Evolutionary conservation across 2,888 invertebrate genomes (phyloP).

Genomic region (Tenthredo mesomela): DNA sequence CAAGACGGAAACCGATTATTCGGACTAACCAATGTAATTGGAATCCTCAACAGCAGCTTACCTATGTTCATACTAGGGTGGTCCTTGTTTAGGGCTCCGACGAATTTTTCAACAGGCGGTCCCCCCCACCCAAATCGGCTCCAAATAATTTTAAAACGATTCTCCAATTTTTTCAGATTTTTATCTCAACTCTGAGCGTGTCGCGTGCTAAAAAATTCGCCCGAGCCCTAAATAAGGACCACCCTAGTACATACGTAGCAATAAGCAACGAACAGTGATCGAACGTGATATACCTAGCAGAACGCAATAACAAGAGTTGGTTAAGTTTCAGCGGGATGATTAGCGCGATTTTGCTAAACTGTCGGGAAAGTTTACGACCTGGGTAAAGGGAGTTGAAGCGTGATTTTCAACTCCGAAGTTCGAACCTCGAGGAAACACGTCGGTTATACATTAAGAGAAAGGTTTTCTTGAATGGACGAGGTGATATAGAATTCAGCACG

Average conservation of each 20-base stretch:
- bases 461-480: not conserved
- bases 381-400: not conserved
- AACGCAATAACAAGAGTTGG: not conserved
- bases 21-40: not conserved
- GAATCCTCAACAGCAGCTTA: not conserved
- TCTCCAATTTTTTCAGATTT: no score
- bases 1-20: not conserved
- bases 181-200: no score
- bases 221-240: no score
- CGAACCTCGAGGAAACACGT: not conserved
- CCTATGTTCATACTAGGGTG: no score
- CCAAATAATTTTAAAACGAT: no score
- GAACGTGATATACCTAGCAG: not conserved
- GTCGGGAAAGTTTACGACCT: not conserved
- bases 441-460: not conserved
- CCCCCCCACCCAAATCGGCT: no score
- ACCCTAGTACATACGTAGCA: not conserved
- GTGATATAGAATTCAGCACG: not conserved
- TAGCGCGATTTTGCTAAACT: not conserved
- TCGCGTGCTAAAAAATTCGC: no score
- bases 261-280: not conserved
- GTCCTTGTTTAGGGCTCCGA: no score
- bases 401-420: not conserved
- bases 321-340: slow-evolving; percentile 4
- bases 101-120: no score